A percentile compares a stretch with the other conserved stretches of the same genome.
These are phyloP conservation scores for Ceratoteleas bidentatus DNA, from an alignment of 1,140 invertebrate species.

Conservation along the genomic window DNA sequence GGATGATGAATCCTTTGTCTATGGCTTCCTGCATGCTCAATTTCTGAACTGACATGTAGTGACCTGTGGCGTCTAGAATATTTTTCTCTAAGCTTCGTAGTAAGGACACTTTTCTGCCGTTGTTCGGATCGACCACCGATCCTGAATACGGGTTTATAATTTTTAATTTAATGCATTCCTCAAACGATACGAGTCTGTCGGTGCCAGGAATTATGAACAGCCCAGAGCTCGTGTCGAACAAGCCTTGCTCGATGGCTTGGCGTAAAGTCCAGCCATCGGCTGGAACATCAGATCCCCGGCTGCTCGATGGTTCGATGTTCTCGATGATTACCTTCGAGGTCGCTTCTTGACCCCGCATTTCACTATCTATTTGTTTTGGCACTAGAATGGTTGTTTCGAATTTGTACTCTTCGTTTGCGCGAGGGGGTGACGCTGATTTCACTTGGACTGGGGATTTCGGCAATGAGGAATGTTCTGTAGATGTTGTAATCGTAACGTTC, in stretches of 20 bases:
- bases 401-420: conserved; percentile 50
- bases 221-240: conserved; percentile 91
- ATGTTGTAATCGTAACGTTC: conserved; percentile 47
- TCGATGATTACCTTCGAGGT: conserved; percentile 24
- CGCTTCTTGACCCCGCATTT: conserved; percentile 2
- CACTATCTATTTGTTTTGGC: conserved; percentile 40
- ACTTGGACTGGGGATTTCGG: no score
- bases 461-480: conserved; percentile 46
- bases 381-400: conserved; percentile 29
- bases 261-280: conserved; percentile 89
- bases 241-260: conserved; percentile 88
- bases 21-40: conserved; percentile 92
- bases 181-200: conserved; percentile 91
- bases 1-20: conserved; percentile 84
- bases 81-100: conserved; percentile 89
- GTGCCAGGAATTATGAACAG: conserved; percentile 93
- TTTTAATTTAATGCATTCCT: conserved; percentile 92
- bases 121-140: conserved; percentile 88
- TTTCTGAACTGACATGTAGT: conserved; percentile 84
- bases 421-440: conserved; percentile 39
- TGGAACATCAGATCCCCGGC: conserved; percentile 87
- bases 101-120: conserved; percentile 86
- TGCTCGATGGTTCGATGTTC: conserved; percentile 71
- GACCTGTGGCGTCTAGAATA: conserved; percentile 89
- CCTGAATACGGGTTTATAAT: conserved; percentile 92